Base-by-base conservation (phyloP, 2,113 vertebrate species). In the Podarcis muralis region DNA sequence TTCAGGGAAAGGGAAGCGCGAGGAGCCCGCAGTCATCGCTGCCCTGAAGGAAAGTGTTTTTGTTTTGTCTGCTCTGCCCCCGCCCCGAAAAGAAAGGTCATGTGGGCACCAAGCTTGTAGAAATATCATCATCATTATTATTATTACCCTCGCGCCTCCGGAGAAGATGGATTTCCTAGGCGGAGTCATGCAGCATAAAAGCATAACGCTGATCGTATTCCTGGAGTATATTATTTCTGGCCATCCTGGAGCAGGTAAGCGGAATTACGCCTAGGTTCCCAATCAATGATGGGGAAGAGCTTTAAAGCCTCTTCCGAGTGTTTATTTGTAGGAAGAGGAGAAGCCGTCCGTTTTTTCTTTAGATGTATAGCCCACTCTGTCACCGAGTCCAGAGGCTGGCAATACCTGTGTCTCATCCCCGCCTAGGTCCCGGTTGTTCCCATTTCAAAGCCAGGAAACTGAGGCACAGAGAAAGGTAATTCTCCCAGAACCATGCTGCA, bases 161-260 rank as follows among this genome's bases (percentile, higher is more conserved):
- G 93, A 81, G 91, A 90, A 86, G 65, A 84, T 85, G 88, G 53
- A 92, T 86, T 77, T 91, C 87, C 79, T 69, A 30, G 94, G 90
- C 43, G 91, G 94, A 95, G 91, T 83, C 95, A 94, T 95, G 95
- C 93, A 94, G 88, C 92, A 83, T 81, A 92, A 93, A 93, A 91
- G 94, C 91, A 94, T 97, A 57, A 80, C 94, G 79, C 91, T 96
- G 91, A 95, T 97, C 89, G 85, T 97, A 18, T 85, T 96, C 93
- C 92, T 97, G 94, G 93, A 95, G 48, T 96, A 93, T 87, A 83
- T 95, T 69, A 25, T 97, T 90, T 89, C 86, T 89, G 92, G 90
- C 86, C 93, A 81, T 9, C 93, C 88, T 35, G 90, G 93, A 85
- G 79, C 95, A 96, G 96, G 96, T 97, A 96, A 96, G 96, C n/a